phyloP scores from a whole-genome alignment of 2,797 vertebrate species.

The Pseudochromis fuscus region DNA sequence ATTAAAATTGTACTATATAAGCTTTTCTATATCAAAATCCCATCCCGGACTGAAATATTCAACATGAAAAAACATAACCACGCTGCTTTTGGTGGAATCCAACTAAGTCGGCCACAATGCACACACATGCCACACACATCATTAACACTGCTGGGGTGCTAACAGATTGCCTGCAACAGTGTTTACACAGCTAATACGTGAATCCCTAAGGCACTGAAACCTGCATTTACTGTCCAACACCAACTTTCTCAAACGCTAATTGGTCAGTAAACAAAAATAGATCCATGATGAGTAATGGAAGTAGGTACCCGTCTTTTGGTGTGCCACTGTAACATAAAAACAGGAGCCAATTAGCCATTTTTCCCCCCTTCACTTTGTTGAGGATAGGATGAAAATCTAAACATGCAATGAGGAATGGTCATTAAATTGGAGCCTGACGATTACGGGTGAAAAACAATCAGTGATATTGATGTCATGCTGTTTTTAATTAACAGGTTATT shows the following conservation, averaged over 20 bases:
- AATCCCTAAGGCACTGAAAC: conserved; percentile 56
- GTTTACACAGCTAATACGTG: conserved; percentile 57
- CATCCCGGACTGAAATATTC: background rate
- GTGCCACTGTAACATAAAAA: conserved; percentile 14
- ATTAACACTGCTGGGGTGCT: conserved; percentile 51
- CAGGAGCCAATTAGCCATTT: too few relatives aligned
- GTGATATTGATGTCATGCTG: background rate
- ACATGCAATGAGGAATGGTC: conserved; percentile 7
- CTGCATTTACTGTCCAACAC: conserved; percentile 48
- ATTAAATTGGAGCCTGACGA: background rate
- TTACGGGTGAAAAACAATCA: conserved; percentile 34
- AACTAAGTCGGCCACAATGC: conserved; percentile 17
- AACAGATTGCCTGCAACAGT: conserved; percentile 54
- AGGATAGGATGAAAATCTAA: conserved; percentile 11
- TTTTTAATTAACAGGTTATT: conserved; percentile 5
- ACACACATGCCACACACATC: conserved; percentile 33
- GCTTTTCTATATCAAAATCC: conserved; percentile 3
- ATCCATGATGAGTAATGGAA: conserved; percentile 43
- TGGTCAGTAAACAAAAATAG: conserved; percentile 63
- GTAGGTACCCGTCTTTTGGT: conserved; percentile 26
- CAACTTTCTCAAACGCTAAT: conserved; percentile 50
- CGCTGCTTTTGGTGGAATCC: conserved; percentile 2
- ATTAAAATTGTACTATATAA: conserved; percentile 19
- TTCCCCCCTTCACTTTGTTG: too few relatives aligned
- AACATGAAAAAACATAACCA: conserved; percentile 16